A percentile compares a stretch with the other conserved stretches of the same genome.
Conservation (phyloP, 2,888 invertebrate species). For the Danaus chrysippus region DNA sequence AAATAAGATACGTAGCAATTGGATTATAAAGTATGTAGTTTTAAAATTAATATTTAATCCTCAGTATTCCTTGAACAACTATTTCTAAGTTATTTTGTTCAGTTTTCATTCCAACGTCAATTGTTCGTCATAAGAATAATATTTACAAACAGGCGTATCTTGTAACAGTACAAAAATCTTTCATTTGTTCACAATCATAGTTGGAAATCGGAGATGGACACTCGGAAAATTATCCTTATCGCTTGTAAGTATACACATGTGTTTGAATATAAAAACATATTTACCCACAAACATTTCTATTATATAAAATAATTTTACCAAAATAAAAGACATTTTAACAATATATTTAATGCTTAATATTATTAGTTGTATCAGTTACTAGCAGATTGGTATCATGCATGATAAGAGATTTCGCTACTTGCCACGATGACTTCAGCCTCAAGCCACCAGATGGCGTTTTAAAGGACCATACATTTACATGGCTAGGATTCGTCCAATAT, state of each 20-base stretch:
- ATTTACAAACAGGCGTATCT: background rate
- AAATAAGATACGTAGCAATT: too few species aligned
- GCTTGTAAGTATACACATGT: constrained; percentile 25
- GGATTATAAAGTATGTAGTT: too few species aligned
- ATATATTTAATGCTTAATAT: background rate
- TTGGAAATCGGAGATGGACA: constrained; percentile 20
- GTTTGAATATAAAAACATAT: too few species aligned
- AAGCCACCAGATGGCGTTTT: constrained; percentile 62
- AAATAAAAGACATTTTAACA: too few species aligned
- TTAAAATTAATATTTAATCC: too few species aligned
- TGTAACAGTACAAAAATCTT: background rate
- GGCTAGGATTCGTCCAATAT: constrained; percentile 65
- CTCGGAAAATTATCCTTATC: constrained; percentile 19
- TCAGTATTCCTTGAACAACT: background rate
- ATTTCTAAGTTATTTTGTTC: background rate
- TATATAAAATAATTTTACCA: too few species aligned
- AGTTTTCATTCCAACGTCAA: constrained; percentile 3
- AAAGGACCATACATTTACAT: constrained; percentile 55
- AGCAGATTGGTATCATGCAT: constrained; percentile 17
- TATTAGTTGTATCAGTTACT: constrained; percentile 10
- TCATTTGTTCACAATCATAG: background rate
- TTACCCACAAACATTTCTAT: too few species aligned
- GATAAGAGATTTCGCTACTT: constrained; percentile 50
- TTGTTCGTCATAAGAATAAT: constrained; percentile 1
- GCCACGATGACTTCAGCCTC: constrained; percentile 58